Conservation (phyloP, 2,888 invertebrate genomes). For the Venustoraphidia nigricollis region DNA sequence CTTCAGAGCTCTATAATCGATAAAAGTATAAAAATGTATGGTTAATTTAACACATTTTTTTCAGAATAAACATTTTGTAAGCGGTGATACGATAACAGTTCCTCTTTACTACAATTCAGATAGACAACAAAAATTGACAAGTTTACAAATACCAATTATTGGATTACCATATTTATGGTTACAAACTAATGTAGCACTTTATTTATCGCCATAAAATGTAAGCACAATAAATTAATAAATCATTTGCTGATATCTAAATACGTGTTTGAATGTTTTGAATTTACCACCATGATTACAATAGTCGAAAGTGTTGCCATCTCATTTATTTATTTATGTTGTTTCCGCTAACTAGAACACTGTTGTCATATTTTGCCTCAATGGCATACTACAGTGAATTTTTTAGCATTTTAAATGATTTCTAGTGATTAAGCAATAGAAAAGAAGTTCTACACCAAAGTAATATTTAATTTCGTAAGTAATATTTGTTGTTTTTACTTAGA, state of each 20-base stretch:
- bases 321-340: constrained; percentile 4
- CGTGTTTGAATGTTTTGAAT: too few relatives aligned
- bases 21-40: constrained; percentile 31
- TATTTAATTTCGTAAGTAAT: too few relatives aligned
- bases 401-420: neutral
- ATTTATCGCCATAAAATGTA: constrained; percentile 22
- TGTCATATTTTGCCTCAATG: constrained; percentile 27
- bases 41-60: constrained; percentile 21
- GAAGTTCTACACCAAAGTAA: too few relatives aligned
- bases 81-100: constrained; percentile 19
- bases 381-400: constrained; percentile 1
- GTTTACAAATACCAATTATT: constrained; percentile 22
- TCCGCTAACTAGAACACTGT: constrained; percentile 24
- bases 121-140: constrained; percentile 20
- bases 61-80: constrained; percentile 15
- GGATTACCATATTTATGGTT: constrained; percentile 38
- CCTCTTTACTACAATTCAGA: constrained; percentile 22
- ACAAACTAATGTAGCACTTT: constrained; percentile 45
- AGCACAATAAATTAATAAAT: too few relatives aligned
- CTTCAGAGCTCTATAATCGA: too few relatives aligned
- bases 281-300: too few relatives aligned
- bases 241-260: too few relatives aligned
- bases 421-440: too few relatives aligned
- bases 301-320: too few relatives aligned
- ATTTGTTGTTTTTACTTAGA: too few relatives aligned